Evolutionary conservation across 2,113 vertebrate genomes (phyloP).

Genomic region (Cyanoderma ruficeps): DNA sequence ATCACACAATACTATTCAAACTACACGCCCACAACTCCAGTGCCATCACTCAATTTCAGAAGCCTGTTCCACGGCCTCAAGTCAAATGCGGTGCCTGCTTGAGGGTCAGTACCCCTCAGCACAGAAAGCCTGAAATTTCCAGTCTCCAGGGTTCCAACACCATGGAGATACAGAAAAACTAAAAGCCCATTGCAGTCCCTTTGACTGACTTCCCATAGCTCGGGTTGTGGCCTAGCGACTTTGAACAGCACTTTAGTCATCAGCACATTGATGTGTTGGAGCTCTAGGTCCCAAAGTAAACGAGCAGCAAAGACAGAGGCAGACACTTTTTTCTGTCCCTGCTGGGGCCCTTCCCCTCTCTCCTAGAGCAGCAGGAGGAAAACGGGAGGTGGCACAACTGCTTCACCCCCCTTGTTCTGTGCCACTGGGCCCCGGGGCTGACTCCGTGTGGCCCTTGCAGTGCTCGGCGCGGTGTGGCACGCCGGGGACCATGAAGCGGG

Average conservation of each 20-base stretch:
- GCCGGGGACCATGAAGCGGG: constrained; percentile 76
- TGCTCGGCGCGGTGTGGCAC: constrained; percentile 82
- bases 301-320: not conserved
- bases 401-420: not conserved
- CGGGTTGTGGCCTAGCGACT: not conserved
- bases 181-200: not conserved
- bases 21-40: too few relatives aligned
- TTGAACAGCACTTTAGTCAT: not conserved
- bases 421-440: not conserved
- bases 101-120: too few relatives aligned
- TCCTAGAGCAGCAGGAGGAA: not conserved
- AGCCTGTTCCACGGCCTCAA: too few relatives aligned
- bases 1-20: too few relatives aligned
- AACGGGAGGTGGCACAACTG: rapidly evolving
- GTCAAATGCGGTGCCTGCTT: too few relatives aligned
- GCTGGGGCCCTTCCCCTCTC: not conserved
- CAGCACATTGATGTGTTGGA: rapidly evolving
- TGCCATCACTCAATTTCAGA: too few relatives aligned
- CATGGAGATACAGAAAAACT: not conserved
- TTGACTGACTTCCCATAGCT: not conserved
- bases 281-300: not conserved
- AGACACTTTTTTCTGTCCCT: not conserved
- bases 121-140: too few relatives aligned
- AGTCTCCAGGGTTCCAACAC: too few relatives aligned
- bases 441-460: constrained; percentile 27